Evolutionary conservation across 2,888 invertebrate genomes (phyloP).

Genomic region (Trachelus tabidus): DNA sequence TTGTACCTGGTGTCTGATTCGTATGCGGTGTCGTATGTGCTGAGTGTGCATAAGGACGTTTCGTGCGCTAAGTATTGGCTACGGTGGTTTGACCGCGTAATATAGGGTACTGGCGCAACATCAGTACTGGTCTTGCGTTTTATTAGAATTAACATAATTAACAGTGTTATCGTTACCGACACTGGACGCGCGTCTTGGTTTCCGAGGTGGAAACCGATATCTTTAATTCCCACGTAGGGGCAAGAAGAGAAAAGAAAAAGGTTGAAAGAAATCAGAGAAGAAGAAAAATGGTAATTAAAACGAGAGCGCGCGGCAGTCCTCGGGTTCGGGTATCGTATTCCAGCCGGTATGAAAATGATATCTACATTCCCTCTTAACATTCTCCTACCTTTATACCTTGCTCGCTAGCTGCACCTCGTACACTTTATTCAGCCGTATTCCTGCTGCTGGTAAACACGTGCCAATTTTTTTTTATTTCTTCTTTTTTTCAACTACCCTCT

Average conservation of each 20-base stretch:
- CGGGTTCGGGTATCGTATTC: slow-evolving; percentile 49
- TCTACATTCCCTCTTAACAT: slow-evolving; percentile 17
- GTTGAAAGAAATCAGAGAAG: slow-evolving; percentile 52
- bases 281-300: slow-evolving; percentile 58
- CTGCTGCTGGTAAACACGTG: slow-evolving; percentile 27
- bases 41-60: no score
- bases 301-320: slow-evolving; percentile 43
- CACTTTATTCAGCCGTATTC: slow-evolving; percentile 14
- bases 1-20: no score
- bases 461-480: slow-evolving; percentile 19
- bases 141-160: no score
- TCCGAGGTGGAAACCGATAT: slow-evolving; percentile 39
- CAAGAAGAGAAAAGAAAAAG: slow-evolving; percentile 16
- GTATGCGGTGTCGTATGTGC: no score
- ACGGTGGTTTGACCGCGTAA: no score
- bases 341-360: slow-evolving; percentile 56
- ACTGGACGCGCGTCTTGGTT: slow-evolving; percentile 10
- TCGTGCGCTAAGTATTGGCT: no score
- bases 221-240: slow-evolving; percentile 35
- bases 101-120: no score
- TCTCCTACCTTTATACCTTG: slow-evolving; percentile 9
- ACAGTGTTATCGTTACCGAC: neutral
- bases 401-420: slow-evolving; percentile 7
- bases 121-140: no score
- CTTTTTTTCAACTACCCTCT: neutral